Evolutionary conservation across 2,797 vertebrate species (phyloP), one percentile per base, ranked within the genome.

Genomic region (Podarcis lilfordi): DNA sequence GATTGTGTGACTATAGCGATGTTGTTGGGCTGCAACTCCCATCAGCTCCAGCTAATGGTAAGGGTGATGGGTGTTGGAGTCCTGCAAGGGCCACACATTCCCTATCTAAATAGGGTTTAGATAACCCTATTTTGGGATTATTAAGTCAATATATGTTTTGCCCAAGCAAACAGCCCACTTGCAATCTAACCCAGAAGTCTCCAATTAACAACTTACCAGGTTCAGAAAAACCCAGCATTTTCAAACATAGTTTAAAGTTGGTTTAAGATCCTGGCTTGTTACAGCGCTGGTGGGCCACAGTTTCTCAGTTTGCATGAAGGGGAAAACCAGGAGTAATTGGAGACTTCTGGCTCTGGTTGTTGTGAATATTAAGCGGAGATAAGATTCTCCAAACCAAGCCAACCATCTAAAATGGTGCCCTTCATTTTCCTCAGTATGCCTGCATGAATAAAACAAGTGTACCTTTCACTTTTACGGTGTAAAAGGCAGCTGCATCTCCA

Each of bases 391-490:
- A 74, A 27, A 71, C 3, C 9, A 25, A 4, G 3, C 13, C 13
- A 35, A 55, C 50, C 50, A 55, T 64, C 7, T 27, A 35, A 71
- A 50, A 83, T 13, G 40, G 40, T 32, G 29, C 21, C n/a, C 21
- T 6, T 13, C 1, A 78, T 87, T 88, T 92, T 23, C 40, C 88
- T 78, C 86, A 84, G 75, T 79, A 83, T 71, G 15, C 72, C 50
- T 91, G 5, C 82, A 61, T 37, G 75, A 91, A 37, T 2, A 2
- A 29, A 45, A 86, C 11, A 80, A 94, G 88, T 88, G 94, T 92
- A 99, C 98, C 98, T 98, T 97, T 99, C 94, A 89, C 96, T 94
- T 99, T 99, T 93, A 97, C 55, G 0, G 98, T 98, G 94, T 99
- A 99, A 96, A 99, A 99, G 69, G 97, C 99, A 78, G 98, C 96